Conservation (phyloP, 2,888 invertebrate species). For the Ptilodon capucinus region DNA sequence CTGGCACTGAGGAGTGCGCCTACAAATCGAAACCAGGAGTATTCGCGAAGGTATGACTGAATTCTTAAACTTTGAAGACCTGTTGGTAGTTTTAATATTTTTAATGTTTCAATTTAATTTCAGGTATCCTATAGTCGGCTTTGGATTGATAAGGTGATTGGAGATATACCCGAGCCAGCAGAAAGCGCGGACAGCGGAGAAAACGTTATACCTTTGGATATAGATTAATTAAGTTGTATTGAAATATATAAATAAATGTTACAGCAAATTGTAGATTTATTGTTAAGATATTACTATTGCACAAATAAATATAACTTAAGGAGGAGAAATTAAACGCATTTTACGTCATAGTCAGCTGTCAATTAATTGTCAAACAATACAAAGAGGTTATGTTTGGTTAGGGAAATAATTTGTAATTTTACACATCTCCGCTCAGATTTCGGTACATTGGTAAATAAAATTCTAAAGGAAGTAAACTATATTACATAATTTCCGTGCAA, state of each 20-base stretch:
- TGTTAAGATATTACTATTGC: no score
- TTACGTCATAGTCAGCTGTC: slow-evolving; percentile 29
- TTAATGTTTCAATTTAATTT: slow-evolving; percentile 15
- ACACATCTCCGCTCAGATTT: slow-evolving; percentile 27
- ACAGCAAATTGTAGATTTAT: neutral
- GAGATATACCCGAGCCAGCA: slow-evolving; percentile 36
- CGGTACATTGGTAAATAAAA: slow-evolving; percentile 22
- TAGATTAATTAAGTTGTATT: slow-evolving; percentile 15
- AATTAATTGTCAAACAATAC: slow-evolving; percentile 41
- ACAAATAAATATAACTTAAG: no score
- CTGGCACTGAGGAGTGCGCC: slow-evolving; percentile 74
- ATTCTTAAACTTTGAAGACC: neutral
- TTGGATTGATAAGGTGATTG: slow-evolving; percentile 65
- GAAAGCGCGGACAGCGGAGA: slow-evolving; percentile 69
- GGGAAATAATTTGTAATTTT: slow-evolving; percentile 43
- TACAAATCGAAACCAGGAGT: slow-evolving; percentile 73
- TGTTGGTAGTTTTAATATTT: neutral
- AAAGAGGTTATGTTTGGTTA: slow-evolving; percentile 63
- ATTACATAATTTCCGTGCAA: slow-evolving; percentile 20
- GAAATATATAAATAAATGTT: neutral
- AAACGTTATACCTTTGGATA: slow-evolving; percentile 56
- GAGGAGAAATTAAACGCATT: slow-evolving; percentile 12
- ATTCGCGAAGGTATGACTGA: slow-evolving; percentile 63
- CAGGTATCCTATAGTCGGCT: slow-evolving; percentile 66
- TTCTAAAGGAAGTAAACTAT: slow-evolving; percentile 11